Base-by-base conservation (phyloP, 2,113 vertebrate genomes). In the Ammodytes marinus region DNA sequence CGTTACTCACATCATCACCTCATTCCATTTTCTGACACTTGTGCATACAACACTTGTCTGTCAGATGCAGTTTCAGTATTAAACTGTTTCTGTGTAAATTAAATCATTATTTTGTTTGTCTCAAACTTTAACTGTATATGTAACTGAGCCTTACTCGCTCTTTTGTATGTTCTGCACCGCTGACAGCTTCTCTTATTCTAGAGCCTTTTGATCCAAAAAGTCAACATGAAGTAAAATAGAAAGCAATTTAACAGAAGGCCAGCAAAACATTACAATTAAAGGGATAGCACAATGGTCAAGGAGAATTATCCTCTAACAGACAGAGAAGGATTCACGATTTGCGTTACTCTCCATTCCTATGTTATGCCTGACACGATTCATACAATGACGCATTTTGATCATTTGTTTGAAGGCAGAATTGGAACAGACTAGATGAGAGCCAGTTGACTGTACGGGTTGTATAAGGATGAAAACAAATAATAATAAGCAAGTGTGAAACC, bases 1-100 rank as follows among this genome's bases (percentile, higher is more conserved):
- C 72, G 15, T 60, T 10, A 9, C 45, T 67, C 14, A 71, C 53
- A 27, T 80, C 49, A 2, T 76, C n/a, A 42, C 60, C 27, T 5
- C 9, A 15, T 61, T 35, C 45, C 9, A 57, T 19, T 43, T 13
- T 53, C 19, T 52, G 50, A 68, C 13, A 35, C 13, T 46, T 19
- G n/a, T 52, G 39, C 39, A 40, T 52, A 37, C 3, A 61, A 0
- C 10, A 14, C 50, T 50, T 4, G 35, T 58, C 27, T 64, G 14
- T 42, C 40, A 19, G 49, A 64, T 3, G 9, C 12, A 6, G 8
- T 49, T 46, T 67, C 15, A 1, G 8, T 53, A n/a, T 54, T n/a
- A 4, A 57, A 39, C 19, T 50, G 17, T 35, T 8, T n/a, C 27
- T 49, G 4, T 66, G 69, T 19, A n/a, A 3, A 72, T 45, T 3